These are phyloP conservation scores for Eristalis intricaria DNA, from an alignment of 2,888 invertebrate species.

Conservation along the genomic window DNA sequence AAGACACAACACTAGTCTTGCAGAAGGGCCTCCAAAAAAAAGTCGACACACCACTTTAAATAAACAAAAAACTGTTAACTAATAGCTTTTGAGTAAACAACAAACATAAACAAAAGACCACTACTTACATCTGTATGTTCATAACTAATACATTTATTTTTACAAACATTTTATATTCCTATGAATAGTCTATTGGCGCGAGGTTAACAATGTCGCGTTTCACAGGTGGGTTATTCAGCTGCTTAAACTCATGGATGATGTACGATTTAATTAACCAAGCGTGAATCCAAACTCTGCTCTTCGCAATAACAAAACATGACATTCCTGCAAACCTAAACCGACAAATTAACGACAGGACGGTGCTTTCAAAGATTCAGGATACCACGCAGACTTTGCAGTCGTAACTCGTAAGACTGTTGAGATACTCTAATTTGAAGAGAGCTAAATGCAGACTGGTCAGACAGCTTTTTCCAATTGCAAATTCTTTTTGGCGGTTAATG, in stretches of 20 bases:
- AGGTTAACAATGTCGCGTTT: slow-evolving; percentile 28
- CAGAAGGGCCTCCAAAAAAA: too few species aligned
- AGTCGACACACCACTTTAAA: not conserved
- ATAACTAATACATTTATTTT: slow-evolving; percentile 12
- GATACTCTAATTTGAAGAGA: too few species aligned
- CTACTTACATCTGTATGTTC: not conserved
- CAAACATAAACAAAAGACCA: not conserved
- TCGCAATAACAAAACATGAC: too few species aligned
- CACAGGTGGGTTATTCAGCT: slow-evolving; percentile 51
- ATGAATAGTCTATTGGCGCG: slow-evolving; percentile 57
- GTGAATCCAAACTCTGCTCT: not conserved
- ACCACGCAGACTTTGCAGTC: too few species aligned
- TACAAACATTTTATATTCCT: slow-evolving; percentile 4
- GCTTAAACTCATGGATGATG: not conserved
- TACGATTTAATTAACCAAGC: slow-evolving; percentile 16
- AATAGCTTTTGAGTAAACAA: not conserved
- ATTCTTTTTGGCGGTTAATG: too few species aligned
- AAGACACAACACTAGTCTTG: too few species aligned
- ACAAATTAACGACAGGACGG: too few species aligned
- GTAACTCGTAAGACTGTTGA: too few species aligned
- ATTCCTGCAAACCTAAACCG: too few species aligned
- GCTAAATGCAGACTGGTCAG: too few species aligned
- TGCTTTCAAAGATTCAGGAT: too few species aligned
- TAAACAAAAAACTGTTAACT: not conserved
- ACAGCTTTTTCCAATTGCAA: too few species aligned